Conservation (phyloP, 2,888 invertebrate species). For the Scotopteryx bipunctaria region DNA sequence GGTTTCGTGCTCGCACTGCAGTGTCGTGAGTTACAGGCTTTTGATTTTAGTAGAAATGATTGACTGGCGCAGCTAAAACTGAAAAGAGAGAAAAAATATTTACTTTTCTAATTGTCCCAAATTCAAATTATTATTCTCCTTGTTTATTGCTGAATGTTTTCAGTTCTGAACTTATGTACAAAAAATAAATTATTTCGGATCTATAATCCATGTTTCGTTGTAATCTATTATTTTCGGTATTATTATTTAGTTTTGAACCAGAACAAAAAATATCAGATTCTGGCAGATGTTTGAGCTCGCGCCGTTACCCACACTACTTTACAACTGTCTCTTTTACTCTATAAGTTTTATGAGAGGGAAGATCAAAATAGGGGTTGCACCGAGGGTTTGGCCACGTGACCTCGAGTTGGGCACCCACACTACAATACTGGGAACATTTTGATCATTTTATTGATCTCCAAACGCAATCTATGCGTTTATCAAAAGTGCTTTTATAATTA, state of each 20-base stretch:
- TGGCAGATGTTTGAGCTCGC: constrained; percentile 78
- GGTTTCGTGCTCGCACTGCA: too few species aligned
- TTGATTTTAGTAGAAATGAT: too few species aligned
- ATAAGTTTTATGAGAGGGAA: constrained; percentile 46
- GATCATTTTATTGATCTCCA: constrained; percentile 71
- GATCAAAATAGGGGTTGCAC: constrained; percentile 69
- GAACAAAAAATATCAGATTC: constrained; percentile 66
- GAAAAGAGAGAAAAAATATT: too few species aligned
- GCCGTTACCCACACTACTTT: constrained; percentile 55
- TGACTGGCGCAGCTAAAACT: too few species aligned
- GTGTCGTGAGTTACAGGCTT: too few species aligned
- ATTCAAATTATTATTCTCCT: too few species aligned
- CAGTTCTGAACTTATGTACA: neutral
- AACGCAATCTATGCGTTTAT: constrained; percentile 62
- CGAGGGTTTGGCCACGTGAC: constrained; percentile 72
- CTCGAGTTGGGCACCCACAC: constrained; percentile 58
- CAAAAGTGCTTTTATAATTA: constrained; percentile 37
- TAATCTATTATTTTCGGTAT: constrained; percentile 17
- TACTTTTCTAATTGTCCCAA: too few species aligned
- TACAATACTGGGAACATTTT: constrained; percentile 54
- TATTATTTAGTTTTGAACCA: constrained; percentile 47
- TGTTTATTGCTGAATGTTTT: too few species aligned
- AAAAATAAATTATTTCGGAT: too few species aligned
- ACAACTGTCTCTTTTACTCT: constrained; percentile 40
- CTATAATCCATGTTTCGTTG: neutral